Percentiles rank a stretch among this genome's conserved stretches.
phyloP scores from a whole-genome alignment of 2,888 invertebrate species.

The Sminthurides aquaticus region DNA sequence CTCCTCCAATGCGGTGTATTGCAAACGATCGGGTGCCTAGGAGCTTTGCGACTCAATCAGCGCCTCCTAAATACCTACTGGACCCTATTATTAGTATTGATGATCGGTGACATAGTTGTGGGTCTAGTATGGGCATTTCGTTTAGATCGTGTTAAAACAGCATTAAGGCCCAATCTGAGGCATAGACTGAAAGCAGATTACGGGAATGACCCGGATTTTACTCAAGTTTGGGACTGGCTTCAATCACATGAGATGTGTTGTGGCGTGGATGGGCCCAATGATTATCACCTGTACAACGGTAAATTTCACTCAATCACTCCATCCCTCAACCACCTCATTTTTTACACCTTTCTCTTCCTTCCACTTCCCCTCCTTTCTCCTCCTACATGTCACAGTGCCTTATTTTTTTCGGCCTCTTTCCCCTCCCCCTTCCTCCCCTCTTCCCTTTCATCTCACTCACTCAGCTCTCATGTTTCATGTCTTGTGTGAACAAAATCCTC shows the following conservation, averaged over 20 bases:
- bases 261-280: constrained; percentile 61
- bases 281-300: constrained; percentile 43
- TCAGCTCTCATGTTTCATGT: too few relatives aligned
- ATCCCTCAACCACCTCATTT: too few relatives aligned
- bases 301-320: constrained; percentile 8
- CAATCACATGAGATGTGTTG: constrained; percentile 56
- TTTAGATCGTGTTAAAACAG: constrained; percentile 66
- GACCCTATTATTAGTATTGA: constrained; percentile 66
- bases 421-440: too few relatives aligned
- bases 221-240: constrained; percentile 47
- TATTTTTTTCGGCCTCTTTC: too few relatives aligned
- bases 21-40: constrained; percentile 61
- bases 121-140: constrained; percentile 79
- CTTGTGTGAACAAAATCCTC: too few relatives aligned
- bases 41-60: constrained; percentile 71
- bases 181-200: constrained; percentile 61
- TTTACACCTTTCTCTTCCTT: background rate
- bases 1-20: constrained; percentile 62
- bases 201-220: constrained; percentile 63
- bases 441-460: too few relatives aligned
- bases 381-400: constrained; percentile 1
- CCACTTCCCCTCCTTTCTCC: background rate
- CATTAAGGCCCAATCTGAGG: constrained; percentile 59
- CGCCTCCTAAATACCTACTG: constrained; percentile 75
- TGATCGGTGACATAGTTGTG: constrained; percentile 74